These are phyloP conservation scores for Sibirionetta formosa DNA, from an alignment of 2,797 vertebrate genomes.

Conservation along the genomic window DNA sequence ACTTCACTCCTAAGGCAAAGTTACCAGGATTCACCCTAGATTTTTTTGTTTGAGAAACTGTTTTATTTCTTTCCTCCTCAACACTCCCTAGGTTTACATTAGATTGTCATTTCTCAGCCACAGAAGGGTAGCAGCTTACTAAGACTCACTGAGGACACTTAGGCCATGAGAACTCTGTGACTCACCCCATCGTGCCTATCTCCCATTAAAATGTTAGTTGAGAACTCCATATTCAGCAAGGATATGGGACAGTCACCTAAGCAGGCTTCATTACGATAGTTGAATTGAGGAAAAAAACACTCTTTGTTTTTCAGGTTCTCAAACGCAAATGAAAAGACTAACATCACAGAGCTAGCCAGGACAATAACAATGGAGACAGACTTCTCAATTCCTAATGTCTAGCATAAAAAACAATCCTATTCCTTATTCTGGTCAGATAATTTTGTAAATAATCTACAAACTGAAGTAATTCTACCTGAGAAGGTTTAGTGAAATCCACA, in stretches of 20 bases:
- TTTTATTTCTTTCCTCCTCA: not conserved
- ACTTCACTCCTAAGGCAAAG: not conserved
- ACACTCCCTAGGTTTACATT: not conserved
- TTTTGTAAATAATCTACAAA: not conserved
- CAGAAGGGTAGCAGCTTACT: not conserved
- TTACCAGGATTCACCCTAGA: not conserved
- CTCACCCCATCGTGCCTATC: not conserved
- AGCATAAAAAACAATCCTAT: not conserved
- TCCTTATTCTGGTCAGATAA: not conserved
- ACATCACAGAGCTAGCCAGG: not conserved
- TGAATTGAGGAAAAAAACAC: not conserved
- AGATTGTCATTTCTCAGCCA: not conserved
- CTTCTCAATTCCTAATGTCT: not conserved
- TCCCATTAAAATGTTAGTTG: not conserved
- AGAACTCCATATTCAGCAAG: not conserved
- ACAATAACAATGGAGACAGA: not conserved
- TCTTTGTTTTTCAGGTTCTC: not conserved
- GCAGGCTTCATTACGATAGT: not conserved
- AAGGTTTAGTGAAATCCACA: not conserved
- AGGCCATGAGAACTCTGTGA: not conserved
- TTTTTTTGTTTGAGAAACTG: not conserved
- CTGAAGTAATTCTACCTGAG: not conserved
- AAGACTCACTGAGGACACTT: not conserved
- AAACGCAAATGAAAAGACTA: not conserved
- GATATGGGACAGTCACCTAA: not conserved